Conservation (phyloP, 92 coral and sea anemone species). For the Plumapathes pennacea region DNA sequence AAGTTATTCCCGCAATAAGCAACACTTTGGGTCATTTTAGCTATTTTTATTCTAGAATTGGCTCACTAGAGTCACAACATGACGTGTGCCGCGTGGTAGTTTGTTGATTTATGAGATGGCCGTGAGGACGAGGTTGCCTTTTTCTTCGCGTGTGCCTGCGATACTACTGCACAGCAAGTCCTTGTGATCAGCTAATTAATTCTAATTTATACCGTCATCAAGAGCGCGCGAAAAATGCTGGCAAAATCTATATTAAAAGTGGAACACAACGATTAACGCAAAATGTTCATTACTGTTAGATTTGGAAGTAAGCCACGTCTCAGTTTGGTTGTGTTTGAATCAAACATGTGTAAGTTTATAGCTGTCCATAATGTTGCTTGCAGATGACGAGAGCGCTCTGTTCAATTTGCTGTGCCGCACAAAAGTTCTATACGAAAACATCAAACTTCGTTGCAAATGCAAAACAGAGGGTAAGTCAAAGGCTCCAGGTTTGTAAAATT, state of each 20-base stretch:
- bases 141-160: no score
- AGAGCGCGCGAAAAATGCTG: slow-evolving; percentile 9
- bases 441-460: slow-evolving; percentile 71
- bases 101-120: no score
- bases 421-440: slow-evolving; percentile 63
- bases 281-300: slow-evolving; percentile 53
- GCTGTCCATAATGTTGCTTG: not conserved
- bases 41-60: no score
- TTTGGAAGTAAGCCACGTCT: slow-evolving; percentile 64
- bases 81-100: no score
- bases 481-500: no score
- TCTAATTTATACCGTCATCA: slow-evolving; percentile 10
- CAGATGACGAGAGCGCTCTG: slow-evolving; percentile 67
- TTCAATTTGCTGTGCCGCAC: slow-evolving; percentile 72
- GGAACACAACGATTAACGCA: not conserved
- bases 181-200: no score
- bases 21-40: no score
- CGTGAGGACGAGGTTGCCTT: no score
- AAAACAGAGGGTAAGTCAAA: slow-evolving; percentile 45
- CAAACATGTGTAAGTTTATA: not conserved
- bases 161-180: no score
- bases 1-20: no score
- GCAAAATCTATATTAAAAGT: not conserved
- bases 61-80: no score
- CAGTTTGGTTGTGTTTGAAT: not conserved